Evolutionary conservation across 2,113 vertebrate species (phyloP).

Genomic region (Zosterops hypoxanthus): DNA sequence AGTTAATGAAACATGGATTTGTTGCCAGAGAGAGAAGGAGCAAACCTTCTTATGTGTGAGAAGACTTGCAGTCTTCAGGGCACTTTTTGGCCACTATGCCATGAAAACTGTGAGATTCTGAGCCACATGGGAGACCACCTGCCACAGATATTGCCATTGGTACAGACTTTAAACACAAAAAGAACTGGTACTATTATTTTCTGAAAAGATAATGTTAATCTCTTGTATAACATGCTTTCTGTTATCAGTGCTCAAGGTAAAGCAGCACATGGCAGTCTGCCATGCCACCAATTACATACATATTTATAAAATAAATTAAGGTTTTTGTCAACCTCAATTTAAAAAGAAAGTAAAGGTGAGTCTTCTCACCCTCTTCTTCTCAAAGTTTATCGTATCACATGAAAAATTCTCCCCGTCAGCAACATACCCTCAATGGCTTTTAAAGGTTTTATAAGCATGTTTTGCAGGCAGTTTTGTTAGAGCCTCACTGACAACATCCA

Average conservation of each 20-base stretch:
- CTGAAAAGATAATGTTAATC: conserved; percentile 40
- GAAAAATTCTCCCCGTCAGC: conserved; percentile 20
- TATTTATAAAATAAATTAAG: conserved; percentile 44
- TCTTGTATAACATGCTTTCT: neutral
- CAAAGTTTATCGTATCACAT: conserved; percentile 26
- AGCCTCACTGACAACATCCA: neutral
- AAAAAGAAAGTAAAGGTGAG: conserved; percentile 36
- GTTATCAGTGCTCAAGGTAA: neutral
- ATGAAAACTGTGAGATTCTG: neutral
- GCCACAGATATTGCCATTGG: neutral
- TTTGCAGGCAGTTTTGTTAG: conserved; percentile 13
- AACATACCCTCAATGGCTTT: conserved; percentile 34
- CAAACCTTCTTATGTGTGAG: neutral
- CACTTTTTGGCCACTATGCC: neutral
- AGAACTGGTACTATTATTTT: neutral
- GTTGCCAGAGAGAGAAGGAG: neutral
- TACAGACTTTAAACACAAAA: neutral
- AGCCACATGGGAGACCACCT: neutral
- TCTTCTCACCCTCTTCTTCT: neutral
- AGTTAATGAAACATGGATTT: neutral
- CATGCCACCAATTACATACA: conserved; percentile 28
- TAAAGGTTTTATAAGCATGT: conserved; percentile 33
- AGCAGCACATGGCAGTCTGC: neutral
- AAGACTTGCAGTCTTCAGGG: neutral
- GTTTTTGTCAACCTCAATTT: conserved; percentile 41